Evolutionary conservation across 2,113 vertebrate species (phyloP).

Genomic region (Gracilinanus agilis): DNA sequence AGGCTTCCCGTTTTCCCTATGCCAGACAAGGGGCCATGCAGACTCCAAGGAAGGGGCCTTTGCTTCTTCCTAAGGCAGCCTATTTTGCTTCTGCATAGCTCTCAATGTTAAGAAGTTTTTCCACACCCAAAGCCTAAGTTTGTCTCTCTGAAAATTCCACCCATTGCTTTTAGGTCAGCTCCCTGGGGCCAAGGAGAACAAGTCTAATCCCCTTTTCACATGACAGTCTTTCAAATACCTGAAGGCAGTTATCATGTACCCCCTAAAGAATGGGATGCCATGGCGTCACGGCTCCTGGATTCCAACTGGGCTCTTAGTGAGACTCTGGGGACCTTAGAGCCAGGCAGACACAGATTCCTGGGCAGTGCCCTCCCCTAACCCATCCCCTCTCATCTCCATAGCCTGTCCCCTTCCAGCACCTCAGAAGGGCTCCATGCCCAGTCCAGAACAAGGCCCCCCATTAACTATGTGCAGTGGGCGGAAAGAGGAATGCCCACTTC

Average conservation of each 20-base stretch:
- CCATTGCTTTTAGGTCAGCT: neutral
- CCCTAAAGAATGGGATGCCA: neutral
- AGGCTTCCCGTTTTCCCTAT: neutral
- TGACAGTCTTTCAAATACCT: neutral
- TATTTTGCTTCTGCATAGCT: neutral
- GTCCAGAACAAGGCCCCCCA: constrained; percentile 55
- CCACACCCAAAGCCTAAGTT: neutral
- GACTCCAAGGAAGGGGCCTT: neutral
- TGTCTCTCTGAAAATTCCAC: neutral
- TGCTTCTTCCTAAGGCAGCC: neutral
- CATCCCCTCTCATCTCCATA: rapidly evolving
- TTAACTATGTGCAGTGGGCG: constrained; percentile 29
- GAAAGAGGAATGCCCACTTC: constrained; percentile 50
- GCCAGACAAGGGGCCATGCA: neutral
- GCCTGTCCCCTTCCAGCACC: constrained; percentile 1
- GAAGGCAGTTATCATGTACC: neutral
- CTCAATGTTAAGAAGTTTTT: neutral
- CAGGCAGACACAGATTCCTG: neutral
- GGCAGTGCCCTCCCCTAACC: neutral
- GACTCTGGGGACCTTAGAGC: neutral
- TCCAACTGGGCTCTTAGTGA: neutral
- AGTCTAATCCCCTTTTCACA: neutral
- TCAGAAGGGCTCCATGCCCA: rapidly evolving
- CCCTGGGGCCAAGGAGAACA: neutral
- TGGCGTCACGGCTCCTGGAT: neutral